phyloP scores from a whole-genome alignment of 2,888 invertebrate genomes.

The Peribatodes rhomboidaria region DNA sequence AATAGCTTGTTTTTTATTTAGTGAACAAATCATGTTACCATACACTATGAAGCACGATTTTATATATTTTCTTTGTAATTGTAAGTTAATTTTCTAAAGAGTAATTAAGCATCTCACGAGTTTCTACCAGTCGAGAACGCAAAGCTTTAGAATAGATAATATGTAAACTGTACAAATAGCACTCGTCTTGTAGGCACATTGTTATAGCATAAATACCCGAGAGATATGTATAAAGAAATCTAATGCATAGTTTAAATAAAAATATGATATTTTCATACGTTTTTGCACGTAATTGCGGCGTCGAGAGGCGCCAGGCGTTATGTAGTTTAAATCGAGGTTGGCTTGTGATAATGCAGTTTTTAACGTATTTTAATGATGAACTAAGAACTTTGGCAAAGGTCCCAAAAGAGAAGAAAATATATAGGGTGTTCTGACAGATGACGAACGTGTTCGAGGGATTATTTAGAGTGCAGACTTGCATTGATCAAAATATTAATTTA shows the following conservation, averaged over 20 bases:
- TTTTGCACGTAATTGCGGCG: conserved; percentile 82
- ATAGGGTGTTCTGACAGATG: not conserved
- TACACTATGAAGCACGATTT: conserved; percentile 79
- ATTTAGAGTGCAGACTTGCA: too few species aligned
- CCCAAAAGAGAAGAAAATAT: not conserved
- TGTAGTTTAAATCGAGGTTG: conserved; percentile 61
- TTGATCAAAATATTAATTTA: too few species aligned
- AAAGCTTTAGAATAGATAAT: conserved; percentile 70
- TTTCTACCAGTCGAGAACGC: conserved; percentile 47
- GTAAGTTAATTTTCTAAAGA: conserved; percentile 72
- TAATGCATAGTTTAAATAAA: conserved; percentile 78
- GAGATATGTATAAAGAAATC: conserved; percentile 75
- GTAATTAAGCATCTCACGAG: conserved; percentile 44
- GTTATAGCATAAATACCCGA: conserved; percentile 78
- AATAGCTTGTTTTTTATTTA: conserved; percentile 66
- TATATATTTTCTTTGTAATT: conserved; percentile 68
- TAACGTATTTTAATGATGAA: not conserved
- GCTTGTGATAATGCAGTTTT: conserved; percentile 14
- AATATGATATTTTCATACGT: conserved; percentile 84
- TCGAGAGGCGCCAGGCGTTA: conserved; percentile 62
- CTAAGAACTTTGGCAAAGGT: not conserved
- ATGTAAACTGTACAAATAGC: conserved; percentile 82
- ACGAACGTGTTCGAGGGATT: not conserved
- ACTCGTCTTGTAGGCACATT: conserved; percentile 79
- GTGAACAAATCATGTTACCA: conserved; percentile 84